Conservation (phyloP, 2,113 vertebrate species). For the Anguilla japonica region DNA sequence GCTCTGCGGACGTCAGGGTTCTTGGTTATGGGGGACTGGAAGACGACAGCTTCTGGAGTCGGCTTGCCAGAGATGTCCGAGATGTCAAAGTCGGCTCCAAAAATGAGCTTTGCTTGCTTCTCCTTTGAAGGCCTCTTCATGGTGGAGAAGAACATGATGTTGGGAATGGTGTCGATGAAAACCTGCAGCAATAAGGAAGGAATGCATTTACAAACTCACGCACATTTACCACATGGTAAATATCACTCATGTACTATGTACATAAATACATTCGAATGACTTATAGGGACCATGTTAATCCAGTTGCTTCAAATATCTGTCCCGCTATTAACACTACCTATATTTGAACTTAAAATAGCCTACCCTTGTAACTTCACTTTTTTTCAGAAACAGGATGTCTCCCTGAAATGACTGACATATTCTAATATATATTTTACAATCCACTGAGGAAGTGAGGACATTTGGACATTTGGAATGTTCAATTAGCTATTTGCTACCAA, state of each 20-base stretch:
- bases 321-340: too few relatives aligned
- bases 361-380: too few relatives aligned
- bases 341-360: too few relatives aligned
- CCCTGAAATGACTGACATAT: too few relatives aligned
- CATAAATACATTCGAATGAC: neutral
- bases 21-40: slow-evolving; percentile 86
- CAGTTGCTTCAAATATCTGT: too few relatives aligned
- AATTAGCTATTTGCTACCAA: too few relatives aligned
- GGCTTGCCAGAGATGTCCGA: slow-evolving; percentile 95
- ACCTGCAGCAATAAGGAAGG: slow-evolving; percentile 66
- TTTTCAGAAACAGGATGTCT: too few relatives aligned
- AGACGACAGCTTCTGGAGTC: slow-evolving; percentile 76
- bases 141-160: slow-evolving; percentile 97
- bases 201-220: neutral
- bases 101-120: slow-evolving; percentile 78
- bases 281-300: too few relatives aligned
- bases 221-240: neutral
- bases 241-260: neutral
- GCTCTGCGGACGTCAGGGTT: slow-evolving; percentile 94
- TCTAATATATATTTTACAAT: too few relatives aligned
- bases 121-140: slow-evolving; percentile 95
- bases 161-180: slow-evolving; percentile 96
- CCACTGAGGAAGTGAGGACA: too few relatives aligned
- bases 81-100: slow-evolving; percentile 90
- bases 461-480: too few relatives aligned